These are phyloP conservation scores for Helicoverpa assulta DNA, from an alignment of 2,888 invertebrate species.

Conservation along the genomic window DNA sequence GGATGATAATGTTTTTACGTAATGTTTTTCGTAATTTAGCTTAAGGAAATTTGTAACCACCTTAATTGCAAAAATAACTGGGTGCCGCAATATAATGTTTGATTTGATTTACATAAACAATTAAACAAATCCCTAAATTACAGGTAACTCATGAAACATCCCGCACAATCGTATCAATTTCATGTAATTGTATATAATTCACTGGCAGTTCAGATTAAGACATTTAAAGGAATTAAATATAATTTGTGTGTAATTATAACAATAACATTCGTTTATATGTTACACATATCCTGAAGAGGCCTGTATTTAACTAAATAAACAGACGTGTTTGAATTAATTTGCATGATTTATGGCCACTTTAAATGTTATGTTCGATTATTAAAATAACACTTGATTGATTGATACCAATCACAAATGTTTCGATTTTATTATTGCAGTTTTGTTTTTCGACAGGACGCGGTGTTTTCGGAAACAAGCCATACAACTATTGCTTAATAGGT, in stretches of 20 bases:
- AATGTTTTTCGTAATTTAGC: too few relatives aligned
- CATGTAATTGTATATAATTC: slow-evolving; percentile 40
- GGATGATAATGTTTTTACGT: too few relatives aligned
- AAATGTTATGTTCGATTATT: slow-evolving; percentile 22
- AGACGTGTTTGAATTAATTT: slow-evolving; percentile 22
- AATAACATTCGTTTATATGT: slow-evolving; percentile 46
- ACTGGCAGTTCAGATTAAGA: slow-evolving; percentile 23
- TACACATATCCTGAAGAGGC: slow-evolving; percentile 46
- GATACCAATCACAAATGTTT: not conserved
- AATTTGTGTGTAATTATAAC: slow-evolving; percentile 45
- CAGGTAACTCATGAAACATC: slow-evolving; percentile 22
- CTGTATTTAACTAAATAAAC: slow-evolving; percentile 20
- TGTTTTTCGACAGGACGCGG: not conserved
- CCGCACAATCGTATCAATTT: slow-evolving; percentile 29
- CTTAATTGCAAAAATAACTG: not conserved
- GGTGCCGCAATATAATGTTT: slow-evolving; percentile 13
- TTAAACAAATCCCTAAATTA: slow-evolving; percentile 10
- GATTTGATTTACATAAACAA: slow-evolving; percentile 19
- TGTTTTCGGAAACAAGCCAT: not conserved
- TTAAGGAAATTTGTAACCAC: not conserved
- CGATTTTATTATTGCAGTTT: not conserved
- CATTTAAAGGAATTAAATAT: slow-evolving; percentile 29
- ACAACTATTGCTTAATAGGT: not conserved
- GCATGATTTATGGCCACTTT: slow-evolving; percentile 38
- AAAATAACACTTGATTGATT: slow-evolving; percentile 34